phyloP scores from a whole-genome alignment of 2,797 vertebrate species.

The Cuniculus paca region DNA sequence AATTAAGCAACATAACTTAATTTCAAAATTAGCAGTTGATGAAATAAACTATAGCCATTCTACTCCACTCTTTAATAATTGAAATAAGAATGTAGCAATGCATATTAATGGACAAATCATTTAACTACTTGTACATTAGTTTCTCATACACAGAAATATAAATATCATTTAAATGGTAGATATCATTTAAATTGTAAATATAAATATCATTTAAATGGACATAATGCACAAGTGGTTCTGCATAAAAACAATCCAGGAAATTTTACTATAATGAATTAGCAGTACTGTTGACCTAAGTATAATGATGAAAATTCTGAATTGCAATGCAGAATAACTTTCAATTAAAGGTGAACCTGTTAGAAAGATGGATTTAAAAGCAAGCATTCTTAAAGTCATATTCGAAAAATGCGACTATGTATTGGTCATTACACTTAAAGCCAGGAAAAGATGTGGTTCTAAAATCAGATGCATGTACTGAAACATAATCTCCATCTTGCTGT shows the following conservation, averaged over 20 bases:
- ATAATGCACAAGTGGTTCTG: neutral
- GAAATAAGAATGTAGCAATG: neutral
- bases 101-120: neutral
- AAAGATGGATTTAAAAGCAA: constrained; percentile 49
- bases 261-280: neutral
- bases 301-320: constrained; percentile 49
- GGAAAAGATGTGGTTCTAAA: constrained; percentile 23
- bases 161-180: neutral
- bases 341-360: neutral
- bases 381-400: constrained; percentile 57
- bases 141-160: neutral
- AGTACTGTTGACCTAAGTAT: neutral
- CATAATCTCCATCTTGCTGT: constrained; percentile 25
- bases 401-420: constrained; percentile 62
- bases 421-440: constrained; percentile 53
- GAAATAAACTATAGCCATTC: neutral
- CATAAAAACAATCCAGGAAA: neutral
- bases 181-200: too few relatives aligned
- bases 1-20: neutral
- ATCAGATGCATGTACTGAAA: constrained; percentile 41
- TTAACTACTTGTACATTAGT: neutral
- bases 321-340: constrained; percentile 24
- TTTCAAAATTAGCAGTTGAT: neutral
- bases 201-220: neutral
- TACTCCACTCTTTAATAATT: neutral